Base-by-base conservation (phyloP, 1,140 invertebrate genomes). In the Aporrectodea caliginosa region DNA sequence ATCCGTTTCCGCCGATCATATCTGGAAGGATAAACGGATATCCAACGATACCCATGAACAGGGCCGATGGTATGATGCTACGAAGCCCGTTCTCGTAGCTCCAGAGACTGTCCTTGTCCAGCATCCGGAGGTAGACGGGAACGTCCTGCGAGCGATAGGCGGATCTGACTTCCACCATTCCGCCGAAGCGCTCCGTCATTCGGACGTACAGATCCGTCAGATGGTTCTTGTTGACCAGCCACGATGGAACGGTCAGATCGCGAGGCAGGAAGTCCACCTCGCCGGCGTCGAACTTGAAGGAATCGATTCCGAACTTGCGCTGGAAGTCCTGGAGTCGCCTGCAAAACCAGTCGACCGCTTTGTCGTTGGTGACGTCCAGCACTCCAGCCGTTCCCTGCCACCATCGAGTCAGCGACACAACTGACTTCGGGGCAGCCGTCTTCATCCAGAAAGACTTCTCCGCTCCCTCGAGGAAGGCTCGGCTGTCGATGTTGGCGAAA, bases 251-350 rank as follows among this genome's bases (percentile, higher is more conserved):
- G 91, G 0, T 94, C 93, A 27, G 16, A 16, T 80, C 71, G 43
- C 35, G n/a, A 0, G 95, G 95, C 89, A 96, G 91, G 82, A 94
- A 93, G 73, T 93, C 93, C 0, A 93, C 88, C 87, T 95, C 93
- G 30, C 94, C 95, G 16, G 94, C 95, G 86, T 97, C 95, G 84
- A 96, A 96, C 86, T 96, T 97, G 79, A 95, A 94, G 81, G 93
- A 92, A 84, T 94, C 93, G 43, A 97, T 92, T 0, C 91, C 93
- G 79, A 69, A 90, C 0, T 89, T 86, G 0, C 89, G 85, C 79
- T 91, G 85, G 1, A 96, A 80, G 1, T 85, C 85, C 71, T 88
- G 88, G 0, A 96, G 84, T 72, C 92, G 85, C 0, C 83, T 83
- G 0, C 88, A 88, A 27, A 93, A 92, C 81, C 94, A 90, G 2